phyloP scores from a whole-genome alignment of 1,140 invertebrate genomes.

The Bombus huntii region DNA sequence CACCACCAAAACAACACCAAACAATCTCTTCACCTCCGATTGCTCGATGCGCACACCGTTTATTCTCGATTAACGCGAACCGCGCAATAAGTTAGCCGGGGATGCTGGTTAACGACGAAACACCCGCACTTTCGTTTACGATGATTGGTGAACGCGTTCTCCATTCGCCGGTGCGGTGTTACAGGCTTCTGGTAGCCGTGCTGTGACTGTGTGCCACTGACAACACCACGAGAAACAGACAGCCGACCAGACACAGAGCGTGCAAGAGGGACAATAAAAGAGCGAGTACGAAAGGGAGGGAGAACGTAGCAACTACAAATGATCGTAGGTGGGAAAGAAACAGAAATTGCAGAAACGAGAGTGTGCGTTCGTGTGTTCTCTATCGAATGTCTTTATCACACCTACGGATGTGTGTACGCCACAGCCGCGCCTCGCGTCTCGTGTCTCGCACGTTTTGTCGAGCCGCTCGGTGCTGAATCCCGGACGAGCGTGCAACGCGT shows the following conservation, averaged over 20 bases:
- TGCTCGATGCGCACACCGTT: no score
- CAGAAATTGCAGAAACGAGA: not conserved
- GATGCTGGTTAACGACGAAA: not conserved
- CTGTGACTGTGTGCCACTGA: conserved; percentile 4
- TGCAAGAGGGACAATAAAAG: conserved; percentile 10
- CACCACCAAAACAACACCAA: not conserved
- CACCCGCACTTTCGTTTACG: conserved; percentile 66
- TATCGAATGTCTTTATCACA: not conserved
- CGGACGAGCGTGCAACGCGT: not conserved
- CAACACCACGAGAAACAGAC: conserved; percentile 20
- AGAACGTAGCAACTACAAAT: conserved; percentile 4
- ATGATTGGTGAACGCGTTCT: conserved; percentile 64
- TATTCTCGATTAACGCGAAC: not conserved
- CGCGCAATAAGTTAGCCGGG: not conserved
- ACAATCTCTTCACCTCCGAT: not conserved
- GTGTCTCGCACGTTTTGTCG: not conserved
- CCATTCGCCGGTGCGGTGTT: conserved; percentile 64
- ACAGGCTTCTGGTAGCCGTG: conserved; percentile 21
- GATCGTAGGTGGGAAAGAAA: conserved; percentile 9
- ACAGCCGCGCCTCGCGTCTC: not conserved
- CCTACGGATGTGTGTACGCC: not conserved
- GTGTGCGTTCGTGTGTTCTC: not conserved
- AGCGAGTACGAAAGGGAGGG: not conserved
- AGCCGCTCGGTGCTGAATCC: not conserved
- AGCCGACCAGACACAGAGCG: not conserved